Conservation (phyloP, 2,797 vertebrate species). For the Geotrypetes seraphini region DNA sequence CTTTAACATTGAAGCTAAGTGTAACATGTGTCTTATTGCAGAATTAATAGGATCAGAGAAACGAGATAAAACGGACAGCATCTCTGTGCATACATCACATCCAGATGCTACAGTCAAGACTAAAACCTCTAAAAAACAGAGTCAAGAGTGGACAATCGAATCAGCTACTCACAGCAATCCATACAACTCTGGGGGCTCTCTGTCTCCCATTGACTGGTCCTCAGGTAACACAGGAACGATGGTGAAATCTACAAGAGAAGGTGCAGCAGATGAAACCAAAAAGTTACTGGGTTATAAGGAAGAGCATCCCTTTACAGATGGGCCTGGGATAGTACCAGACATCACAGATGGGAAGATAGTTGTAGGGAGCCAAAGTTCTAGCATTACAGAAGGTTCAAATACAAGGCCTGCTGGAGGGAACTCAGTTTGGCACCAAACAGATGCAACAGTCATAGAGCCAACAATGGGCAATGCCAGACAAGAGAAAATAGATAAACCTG, state of each 20-base stretch:
- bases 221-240: neutral
- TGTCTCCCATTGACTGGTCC: neutral
- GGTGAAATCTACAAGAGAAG: neutral
- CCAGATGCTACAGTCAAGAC: neutral
- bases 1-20: neutral
- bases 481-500: fast-evolving
- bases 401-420: too few species aligned
- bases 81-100: neutral
- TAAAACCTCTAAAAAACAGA: neutral
- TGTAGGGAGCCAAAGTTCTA: too few species aligned
- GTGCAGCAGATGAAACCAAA: neutral
- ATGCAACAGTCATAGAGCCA: fast-evolving
- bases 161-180: neutral
- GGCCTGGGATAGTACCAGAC: neutral
- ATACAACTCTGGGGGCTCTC: too few species aligned
- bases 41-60: neutral
- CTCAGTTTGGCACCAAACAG: fast-evolving
- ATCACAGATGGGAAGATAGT: neutral
- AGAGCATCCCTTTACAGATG: neutral
- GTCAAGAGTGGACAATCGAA: neutral
- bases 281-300: neutral
- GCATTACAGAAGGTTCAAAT: too few species aligned
- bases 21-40: neutral
- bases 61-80: neutral
- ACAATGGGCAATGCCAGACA: fast-evolving